These are phyloP conservation scores for crab-eating macaque (Macaca fascicularis) DNA, from an alignment of 2,113 vertebrate genomes.

Conservation along the genomic window T2T-MFA8v1.1 NC_088378.1:60648501-60649000, in stretches of 20 bases:
- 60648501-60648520: slow-evolving; percentile 92
- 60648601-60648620: background rate
- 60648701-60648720: background rate
- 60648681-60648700: background rate
- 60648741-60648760: background rate
- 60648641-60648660: background rate
- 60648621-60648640: background rate
- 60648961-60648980: background rate
- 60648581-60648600: slow-evolving; percentile 82
- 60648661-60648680: background rate
- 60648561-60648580: slow-evolving; percentile 92
- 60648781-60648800: slow-evolving; percentile 86
- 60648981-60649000: background rate
- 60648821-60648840: slow-evolving; percentile 89
- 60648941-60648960: slow-evolving; percentile 94
- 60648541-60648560: slow-evolving; percentile 90
- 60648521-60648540: slow-evolving; percentile 92
- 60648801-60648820: slow-evolving; percentile 92
- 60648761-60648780: background rate
- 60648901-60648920: slow-evolving; percentile 92
- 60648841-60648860: slow-evolving; percentile 90
- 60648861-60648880: slow-evolving; percentile 90
- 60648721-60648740: background rate
- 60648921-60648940: slow-evolving; percentile 93
- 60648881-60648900: slow-evolving; percentile 85